Base-by-base conservation (phyloP, 2,888 invertebrate genomes). In the Lepidocyrtoides sp. region DNA sequence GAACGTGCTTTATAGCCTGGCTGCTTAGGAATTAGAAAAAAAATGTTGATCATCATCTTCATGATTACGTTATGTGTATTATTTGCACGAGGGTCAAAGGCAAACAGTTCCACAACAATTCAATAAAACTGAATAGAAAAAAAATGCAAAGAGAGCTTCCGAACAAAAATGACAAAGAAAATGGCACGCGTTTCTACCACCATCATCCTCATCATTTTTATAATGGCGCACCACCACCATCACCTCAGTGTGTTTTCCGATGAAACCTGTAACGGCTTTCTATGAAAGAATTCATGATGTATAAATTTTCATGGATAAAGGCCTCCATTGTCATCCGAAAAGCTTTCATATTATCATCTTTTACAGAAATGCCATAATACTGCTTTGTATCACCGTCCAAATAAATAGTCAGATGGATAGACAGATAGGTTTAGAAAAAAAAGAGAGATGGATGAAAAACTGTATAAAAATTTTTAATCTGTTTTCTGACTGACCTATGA, bases 241-340 rank as follows among this genome's bases (percentile, higher is more conserved):
- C 66, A 77, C 54, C 48, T 29, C 51, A 51, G 60, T 66, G 23
- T 89, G 72, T 83, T 72, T 81, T 83, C 54, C 23, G 89, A 89
- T 89, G 89, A 89, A 83, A 89, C 89, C 89, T 89, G 89, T 83
- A 89, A 89, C 89, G 89, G 89, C 75, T 83, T 89, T 89, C 82
- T 72, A 69, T 89, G 66, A 89, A 89, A 66, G 88, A 66, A 89
- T 89, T 89, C 83, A 89, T 89, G 88, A 89, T 77, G 83, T 82
- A 89, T 89, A 89, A 89, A 89, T 89, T 89, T 89, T 89, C 89
- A 83, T 89, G 89, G 89, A 89, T 89, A 89, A 89, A 89, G 60
- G 83, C 89, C 14, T 82, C 89, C 75, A 75, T 89, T 89, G 89
- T 89, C 63, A 75, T 41, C 32, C 57, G 10, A 57, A 79, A 51